Evolutionary conservation across 2,888 invertebrate species (phyloP).

Genomic region (Ypsolopha scabrella): DNA sequence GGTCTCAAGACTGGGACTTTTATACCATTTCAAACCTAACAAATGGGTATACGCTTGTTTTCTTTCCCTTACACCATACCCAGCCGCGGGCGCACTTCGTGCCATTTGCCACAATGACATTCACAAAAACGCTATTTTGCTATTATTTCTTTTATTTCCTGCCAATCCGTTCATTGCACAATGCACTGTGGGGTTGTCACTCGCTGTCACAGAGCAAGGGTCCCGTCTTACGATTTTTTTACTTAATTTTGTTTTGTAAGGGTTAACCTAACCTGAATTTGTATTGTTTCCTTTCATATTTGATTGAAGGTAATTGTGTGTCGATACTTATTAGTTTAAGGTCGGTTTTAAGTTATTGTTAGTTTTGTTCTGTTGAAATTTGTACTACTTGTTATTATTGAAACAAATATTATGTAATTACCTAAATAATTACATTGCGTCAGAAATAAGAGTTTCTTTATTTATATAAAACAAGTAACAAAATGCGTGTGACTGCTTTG

Average conservation of each 20-base stretch:
- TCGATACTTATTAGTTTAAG: neutral
- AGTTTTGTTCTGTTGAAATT: no score
- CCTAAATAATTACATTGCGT: no score
- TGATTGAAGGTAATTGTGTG: neutral
- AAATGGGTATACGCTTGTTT: no score
- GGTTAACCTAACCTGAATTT: neutral
- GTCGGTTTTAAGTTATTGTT: neutral
- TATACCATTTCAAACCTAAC: no score
- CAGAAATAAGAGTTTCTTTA: no score
- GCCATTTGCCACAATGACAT: constrained; percentile 6
- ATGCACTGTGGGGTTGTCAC: constrained; percentile 3
- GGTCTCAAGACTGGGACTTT: no score
- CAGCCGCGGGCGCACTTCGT: neutral
- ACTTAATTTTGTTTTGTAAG: constrained; percentile 1
- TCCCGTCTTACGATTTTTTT: constrained; percentile 2
- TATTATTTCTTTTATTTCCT: constrained; percentile 4
- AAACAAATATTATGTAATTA: no score
- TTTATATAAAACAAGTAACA: no score
- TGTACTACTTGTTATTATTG: no score
- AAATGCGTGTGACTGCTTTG: no score
- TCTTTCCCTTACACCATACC: neutral
- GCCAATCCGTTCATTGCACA: constrained; percentile 3
- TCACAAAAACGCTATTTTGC: neutral
- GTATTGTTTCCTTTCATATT: constrained; percentile 1
- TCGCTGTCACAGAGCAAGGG: constrained; percentile 1